Evolutionary conservation across 2,888 invertebrate species (phyloP), one percentile per base, ranked within the genome.

Genomic region (Punctoribates punctum): DNA sequence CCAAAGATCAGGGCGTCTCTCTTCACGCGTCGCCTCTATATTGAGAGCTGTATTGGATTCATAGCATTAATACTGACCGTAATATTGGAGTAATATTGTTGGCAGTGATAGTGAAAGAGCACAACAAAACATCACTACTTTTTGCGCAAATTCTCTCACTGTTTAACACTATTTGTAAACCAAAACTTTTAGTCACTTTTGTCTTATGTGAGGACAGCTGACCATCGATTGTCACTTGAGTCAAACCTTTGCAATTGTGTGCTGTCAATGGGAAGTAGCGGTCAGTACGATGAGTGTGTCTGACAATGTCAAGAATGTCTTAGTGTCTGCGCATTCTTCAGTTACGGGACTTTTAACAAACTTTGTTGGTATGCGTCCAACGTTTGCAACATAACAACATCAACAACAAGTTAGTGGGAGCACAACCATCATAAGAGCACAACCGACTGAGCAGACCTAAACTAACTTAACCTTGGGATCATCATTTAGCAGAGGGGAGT

Each of bases 1-100:
- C 73, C 73, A 38, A 51, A 73, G 46, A 51, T 51, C 73, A 46
- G 48, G 73, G 73, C 70, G 38, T 70, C 23, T 70, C 70, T 42
- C 46, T 42, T 20, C 13, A 70, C 70, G 46, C 38, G 70, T 70
- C 46, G 70, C 46, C 70, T 70, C 38, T 42, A 42, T 70, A 15
- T 29, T 34, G 17, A 25, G 11, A 70, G 46, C 34, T 17, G 17
- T 65, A 34, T 17, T 29, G 34, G 29, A 70, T 42, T 70, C 17
- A 15, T 29, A 20, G n/a, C 15, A 23, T 23, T 60, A 17, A 23
- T 13, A 60, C 60, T 60, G 60, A 60, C 60, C 60, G 54, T 54
- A 54, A 54, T 54, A 54, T 54, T 54, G 54, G 9, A 15, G 60
- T 34, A 34, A 34, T 34, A 34, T 34, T 34, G 34, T 34, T 34